These are phyloP conservation scores for Scaptomyza reducta DNA, from an alignment of 2,888 invertebrate genomes.

Conservation along the genomic window DNA sequence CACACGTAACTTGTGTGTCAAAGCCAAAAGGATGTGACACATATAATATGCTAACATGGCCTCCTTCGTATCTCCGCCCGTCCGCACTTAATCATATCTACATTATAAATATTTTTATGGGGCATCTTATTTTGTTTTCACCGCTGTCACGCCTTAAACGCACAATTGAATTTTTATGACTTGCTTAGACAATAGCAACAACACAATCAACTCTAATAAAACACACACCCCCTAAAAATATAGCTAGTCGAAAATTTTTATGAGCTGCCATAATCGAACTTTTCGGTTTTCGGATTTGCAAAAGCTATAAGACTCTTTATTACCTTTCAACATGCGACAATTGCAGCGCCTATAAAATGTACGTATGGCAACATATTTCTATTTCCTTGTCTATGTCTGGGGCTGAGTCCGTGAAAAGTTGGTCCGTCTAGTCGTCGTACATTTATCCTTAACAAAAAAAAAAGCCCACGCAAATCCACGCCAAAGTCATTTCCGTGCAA, in stretches of 20 bases:
- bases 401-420: constrained; percentile 18
- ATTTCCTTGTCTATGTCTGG: constrained; percentile 33
- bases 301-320: constrained; percentile 45
- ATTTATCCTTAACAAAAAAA: not conserved
- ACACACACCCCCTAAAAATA: constrained; percentile 46
- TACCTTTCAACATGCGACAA: constrained; percentile 68
- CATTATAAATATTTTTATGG: constrained; percentile 43
- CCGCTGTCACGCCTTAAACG: constrained; percentile 34
- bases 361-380: constrained; percentile 13
- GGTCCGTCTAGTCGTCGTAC: constrained; percentile 31
- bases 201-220: constrained; percentile 52
- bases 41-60: constrained; percentile 39
- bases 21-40: constrained; percentile 49
- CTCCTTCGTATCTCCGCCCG: not conserved
- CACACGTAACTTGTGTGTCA: constrained; percentile 59
- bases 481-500: constrained; percentile 67
- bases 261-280: constrained; percentile 69
- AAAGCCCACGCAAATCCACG: constrained; percentile 41
- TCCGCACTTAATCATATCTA: constrained; percentile 30
- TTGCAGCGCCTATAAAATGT: constrained; percentile 30
- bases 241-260: constrained; percentile 57
- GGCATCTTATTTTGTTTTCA: constrained; percentile 9
- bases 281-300: constrained; percentile 49
- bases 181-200: constrained; percentile 35
- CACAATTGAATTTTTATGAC: constrained; percentile 73